A percentile compares a stretch with the other conserved stretches of the same genome.
Evolutionary conservation across 2,888 invertebrate genomes (phyloP).

Genomic region (Xestoiulus laeticollis): DNA sequence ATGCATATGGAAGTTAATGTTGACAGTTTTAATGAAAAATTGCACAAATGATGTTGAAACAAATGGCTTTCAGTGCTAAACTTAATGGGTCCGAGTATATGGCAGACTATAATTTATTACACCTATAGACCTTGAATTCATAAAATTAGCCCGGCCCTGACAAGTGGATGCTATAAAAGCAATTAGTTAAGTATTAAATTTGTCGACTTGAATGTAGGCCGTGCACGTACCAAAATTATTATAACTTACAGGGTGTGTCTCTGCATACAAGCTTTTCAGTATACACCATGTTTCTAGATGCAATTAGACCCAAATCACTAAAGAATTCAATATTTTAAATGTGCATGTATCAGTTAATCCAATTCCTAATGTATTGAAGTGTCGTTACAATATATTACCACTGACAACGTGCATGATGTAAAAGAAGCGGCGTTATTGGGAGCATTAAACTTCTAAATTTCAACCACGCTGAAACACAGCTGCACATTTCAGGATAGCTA

Average conservation of each 20-base stretch:
- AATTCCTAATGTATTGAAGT: too few species aligned
- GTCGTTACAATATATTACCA: too few species aligned
- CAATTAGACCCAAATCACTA: too few species aligned
- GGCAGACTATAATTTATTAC: background rate
- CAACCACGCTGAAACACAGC: too few species aligned
- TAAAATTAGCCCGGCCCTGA: background rate
- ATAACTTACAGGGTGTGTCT: background rate
- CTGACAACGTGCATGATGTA: too few species aligned
- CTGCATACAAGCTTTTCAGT: too few species aligned
- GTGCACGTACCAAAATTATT: background rate
- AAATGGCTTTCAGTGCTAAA: background rate
- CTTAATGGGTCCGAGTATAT: background rate
- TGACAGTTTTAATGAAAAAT: background rate
- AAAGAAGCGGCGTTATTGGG: too few species aligned
- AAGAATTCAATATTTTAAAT: too few species aligned
- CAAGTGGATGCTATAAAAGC: background rate
- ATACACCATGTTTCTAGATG: too few species aligned
- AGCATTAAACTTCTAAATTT: too few species aligned
- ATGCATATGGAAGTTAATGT: background rate
- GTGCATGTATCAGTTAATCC: too few species aligned
- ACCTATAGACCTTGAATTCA: background rate
- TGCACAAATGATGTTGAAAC: background rate
- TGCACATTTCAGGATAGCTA: too few species aligned
- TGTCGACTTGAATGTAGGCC: background rate
- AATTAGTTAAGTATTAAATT: background rate